These are phyloP conservation scores for Condylura cristata DNA, from an alignment of 2,113 vertebrate genomes.

Conservation along the genomic window DNA sequence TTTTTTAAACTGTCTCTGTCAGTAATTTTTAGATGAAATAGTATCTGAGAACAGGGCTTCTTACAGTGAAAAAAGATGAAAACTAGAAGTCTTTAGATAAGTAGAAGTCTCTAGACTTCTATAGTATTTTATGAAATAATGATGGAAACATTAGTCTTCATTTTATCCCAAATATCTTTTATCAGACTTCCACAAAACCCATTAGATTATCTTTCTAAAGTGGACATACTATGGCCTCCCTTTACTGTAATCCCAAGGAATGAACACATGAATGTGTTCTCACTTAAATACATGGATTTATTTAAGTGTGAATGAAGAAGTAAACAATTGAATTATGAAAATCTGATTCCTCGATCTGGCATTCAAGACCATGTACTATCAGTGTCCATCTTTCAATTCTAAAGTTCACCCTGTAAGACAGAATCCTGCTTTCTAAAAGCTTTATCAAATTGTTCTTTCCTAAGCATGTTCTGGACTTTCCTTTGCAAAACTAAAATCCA, in stretches of 20 bases:
- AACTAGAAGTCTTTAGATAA: neutral
- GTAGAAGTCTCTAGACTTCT: neutral
- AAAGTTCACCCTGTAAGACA: neutral
- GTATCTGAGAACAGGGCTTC: neutral
- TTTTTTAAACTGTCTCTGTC: neutral
- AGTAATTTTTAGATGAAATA: neutral
- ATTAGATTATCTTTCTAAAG: constrained; percentile 32
- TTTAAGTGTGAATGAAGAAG: neutral
- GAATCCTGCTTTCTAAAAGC: neutral
- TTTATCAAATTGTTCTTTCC: constrained; percentile 24
- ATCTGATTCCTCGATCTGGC: neutral
- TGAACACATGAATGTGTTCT: neutral
- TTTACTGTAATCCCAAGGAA: neutral
- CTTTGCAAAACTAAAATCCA: neutral
- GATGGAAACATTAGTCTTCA: neutral
- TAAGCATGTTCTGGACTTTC: neutral
- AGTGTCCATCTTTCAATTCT: neutral
- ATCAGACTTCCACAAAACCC: neutral
- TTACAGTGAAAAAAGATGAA: neutral
- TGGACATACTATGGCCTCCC: neutral
- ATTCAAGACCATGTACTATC: neutral
- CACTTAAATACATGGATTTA: neutral
- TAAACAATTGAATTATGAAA: neutral
- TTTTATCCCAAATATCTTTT: constrained; percentile 2
- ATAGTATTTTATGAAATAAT: constrained; percentile 42